Evolutionary conservation across 1,140 invertebrate species (phyloP).

Genomic region (Lordiphosa clarofinis): DNA sequence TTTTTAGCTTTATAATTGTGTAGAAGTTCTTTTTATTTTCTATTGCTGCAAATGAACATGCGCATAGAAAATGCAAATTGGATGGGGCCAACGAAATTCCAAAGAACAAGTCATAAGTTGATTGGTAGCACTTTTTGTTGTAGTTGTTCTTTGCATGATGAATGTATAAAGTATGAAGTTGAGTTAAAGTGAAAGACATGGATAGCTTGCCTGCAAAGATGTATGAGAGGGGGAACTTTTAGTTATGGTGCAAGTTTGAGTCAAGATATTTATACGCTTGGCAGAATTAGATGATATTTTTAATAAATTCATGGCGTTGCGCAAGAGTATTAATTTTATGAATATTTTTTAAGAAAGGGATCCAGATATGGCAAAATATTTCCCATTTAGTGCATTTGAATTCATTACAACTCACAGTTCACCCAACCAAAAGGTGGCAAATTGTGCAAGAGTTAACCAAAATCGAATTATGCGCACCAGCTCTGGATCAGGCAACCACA

Average conservation of each 20-base stretch:
- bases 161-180: slow-evolving; percentile 3
- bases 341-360: no score
- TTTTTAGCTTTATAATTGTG: slow-evolving; percentile 53
- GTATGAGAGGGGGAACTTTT: no score
- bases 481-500: no score
- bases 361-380: neutral
- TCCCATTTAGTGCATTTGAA: neutral
- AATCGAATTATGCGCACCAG: neutral
- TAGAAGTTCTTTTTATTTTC: slow-evolving; percentile 21
- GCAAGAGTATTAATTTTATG: neutral
- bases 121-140: slow-evolving; percentile 8
- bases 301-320: no score
- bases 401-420: no score
- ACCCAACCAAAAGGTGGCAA: no score
- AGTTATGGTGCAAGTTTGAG: no score
- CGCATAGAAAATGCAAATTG: slow-evolving; percentile 36
- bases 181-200: slow-evolving; percentile 1
- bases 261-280: no score
- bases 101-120: slow-evolving; percentile 18
- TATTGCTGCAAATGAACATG: slow-evolving; percentile 43
- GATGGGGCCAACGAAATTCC: slow-evolving; percentile 20
- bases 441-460: neutral
- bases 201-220: no score
- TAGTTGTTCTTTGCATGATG: slow-evolving; percentile 2
- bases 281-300: no score